phyloP scores from a whole-genome alignment of 2,797 vertebrate genomes.

The Bucorvus abyssinicus region DNA sequence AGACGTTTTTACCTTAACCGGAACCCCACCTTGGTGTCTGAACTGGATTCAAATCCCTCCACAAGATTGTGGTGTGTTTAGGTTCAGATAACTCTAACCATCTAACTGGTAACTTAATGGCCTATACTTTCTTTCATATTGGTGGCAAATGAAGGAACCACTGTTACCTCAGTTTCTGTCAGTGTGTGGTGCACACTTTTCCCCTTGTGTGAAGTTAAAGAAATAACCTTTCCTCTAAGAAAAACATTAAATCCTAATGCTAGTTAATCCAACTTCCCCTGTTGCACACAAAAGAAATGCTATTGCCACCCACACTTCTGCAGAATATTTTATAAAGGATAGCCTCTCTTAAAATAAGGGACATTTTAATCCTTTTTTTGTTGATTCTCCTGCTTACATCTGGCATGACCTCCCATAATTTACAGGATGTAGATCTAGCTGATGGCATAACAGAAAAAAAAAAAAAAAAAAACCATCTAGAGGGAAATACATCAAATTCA shows the following conservation, averaged over 20 bases:
- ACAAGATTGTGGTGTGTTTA: not conserved
- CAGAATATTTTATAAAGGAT: not conserved
- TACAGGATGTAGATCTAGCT: not conserved
- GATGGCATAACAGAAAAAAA: not conserved
- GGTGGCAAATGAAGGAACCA: not conserved
- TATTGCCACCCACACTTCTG: not conserved
- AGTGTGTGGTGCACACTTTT: not conserved
- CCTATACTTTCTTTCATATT: not conserved
- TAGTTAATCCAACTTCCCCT: slow-evolving; percentile 15
- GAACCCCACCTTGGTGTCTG: not conserved
- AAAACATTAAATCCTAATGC: not conserved
- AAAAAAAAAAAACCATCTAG: not conserved
- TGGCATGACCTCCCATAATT: not conserved
- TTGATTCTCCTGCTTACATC: not conserved
- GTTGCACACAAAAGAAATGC: not conserved
- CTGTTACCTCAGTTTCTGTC: not conserved
- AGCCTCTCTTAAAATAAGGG: not conserved
- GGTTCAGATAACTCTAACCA: not conserved
- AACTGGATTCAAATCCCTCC: not conserved
- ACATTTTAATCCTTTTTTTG: not conserved
- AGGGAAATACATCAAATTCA: not conserved
- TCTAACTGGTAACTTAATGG: not conserved
- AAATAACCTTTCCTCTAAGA: slow-evolving; percentile 12
- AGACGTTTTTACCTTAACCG: not conserved
- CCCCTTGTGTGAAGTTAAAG: not conserved